Conservation (phyloP, 1,140 invertebrate genomes). For the Dendroctonus ponderosae region DNA sequence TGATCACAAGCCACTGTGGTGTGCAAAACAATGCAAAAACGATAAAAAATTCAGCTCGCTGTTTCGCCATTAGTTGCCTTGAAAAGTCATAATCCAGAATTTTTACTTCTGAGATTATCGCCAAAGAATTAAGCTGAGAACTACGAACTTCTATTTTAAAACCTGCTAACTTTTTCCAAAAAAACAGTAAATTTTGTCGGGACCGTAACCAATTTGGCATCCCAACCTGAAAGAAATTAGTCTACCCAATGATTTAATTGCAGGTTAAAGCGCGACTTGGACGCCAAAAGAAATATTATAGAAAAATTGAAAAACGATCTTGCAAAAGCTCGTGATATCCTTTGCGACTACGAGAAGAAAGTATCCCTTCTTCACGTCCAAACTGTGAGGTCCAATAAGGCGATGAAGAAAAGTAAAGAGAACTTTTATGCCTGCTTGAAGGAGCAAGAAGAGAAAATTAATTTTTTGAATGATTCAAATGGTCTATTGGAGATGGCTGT, state of each 20-base stretch:
- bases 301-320: constrained; percentile 30
- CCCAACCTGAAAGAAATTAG: background rate
- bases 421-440: constrained; percentile 37
- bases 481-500: constrained; percentile 18
- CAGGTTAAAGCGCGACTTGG: constrained; percentile 32
- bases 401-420: constrained; percentile 39
- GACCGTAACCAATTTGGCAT: too few species aligned
- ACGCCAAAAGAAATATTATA: constrained; percentile 32
- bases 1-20: too few species aligned
- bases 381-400: constrained; percentile 38
- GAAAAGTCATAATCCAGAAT: background rate
- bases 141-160: background rate
- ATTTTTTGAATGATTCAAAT: constrained; percentile 28
- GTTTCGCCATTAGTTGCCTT: background rate
- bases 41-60: background rate
- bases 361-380: constrained; percentile 36
- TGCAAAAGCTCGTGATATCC: constrained; percentile 31
- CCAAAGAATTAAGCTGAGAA: background rate
- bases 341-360: constrained; percentile 38
- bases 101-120: background rate
- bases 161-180: constrained; percentile 5
- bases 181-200: background rate
- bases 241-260: background rate
- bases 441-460: constrained; percentile 33
- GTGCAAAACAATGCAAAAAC: too few species aligned